A percentile compares a stretch with the other conserved stretches of the same genome.
Evolutionary conservation across 2,888 invertebrate species (phyloP).

Genomic region (Tolmerus cingulatus): DNA sequence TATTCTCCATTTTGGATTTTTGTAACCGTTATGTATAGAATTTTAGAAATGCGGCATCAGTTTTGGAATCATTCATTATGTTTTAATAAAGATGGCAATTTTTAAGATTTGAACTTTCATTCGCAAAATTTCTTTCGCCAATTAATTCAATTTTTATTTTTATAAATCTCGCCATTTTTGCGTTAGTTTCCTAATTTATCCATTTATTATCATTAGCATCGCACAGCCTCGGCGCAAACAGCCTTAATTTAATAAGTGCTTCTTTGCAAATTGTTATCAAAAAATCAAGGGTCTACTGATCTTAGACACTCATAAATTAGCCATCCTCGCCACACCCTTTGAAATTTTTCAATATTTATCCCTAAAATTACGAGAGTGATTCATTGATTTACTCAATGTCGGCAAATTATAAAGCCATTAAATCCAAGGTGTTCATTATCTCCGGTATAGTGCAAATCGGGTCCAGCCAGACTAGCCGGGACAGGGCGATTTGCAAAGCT

Average conservation of each 20-base stretch:
- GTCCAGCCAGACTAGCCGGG: neutral
- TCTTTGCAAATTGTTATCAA: neutral
- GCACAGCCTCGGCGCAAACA: neutral
- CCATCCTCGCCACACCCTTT: neutral
- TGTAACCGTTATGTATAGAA: no score
- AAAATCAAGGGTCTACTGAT: neutral
- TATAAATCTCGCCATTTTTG: neutral
- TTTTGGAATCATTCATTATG: no score
- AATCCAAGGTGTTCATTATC: neutral
- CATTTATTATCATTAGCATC: neutral
- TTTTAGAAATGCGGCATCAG: no score
- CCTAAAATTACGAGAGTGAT: neutral
- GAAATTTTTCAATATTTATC: neutral
- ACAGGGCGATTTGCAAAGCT: neutral
- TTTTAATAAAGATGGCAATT: no score
- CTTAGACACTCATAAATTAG: neutral
- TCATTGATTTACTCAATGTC: neutral
- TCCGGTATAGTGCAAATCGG: neutral
- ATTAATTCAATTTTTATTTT: neutral
- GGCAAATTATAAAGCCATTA: conserved; percentile 13
- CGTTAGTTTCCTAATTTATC: neutral
- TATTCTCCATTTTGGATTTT: no score
- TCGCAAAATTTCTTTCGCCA: no score
- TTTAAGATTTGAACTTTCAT: no score
- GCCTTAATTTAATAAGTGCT: neutral